phyloP scores from a whole-genome alignment of 2,888 invertebrate genomes.

The Mesorhabditis sp. region DNA sequence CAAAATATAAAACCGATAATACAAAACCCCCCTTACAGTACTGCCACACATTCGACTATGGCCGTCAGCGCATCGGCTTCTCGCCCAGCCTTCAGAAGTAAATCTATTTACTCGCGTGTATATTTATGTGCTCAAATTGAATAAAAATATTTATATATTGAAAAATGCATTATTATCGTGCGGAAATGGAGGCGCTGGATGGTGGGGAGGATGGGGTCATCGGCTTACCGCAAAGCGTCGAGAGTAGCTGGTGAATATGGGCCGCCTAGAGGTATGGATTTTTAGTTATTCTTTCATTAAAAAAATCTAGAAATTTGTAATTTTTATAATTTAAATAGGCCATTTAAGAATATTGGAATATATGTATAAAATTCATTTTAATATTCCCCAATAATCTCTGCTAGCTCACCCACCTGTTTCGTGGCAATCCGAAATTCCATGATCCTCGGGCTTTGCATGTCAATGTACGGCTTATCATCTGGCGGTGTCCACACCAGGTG shows the following conservation, averaged over 20 bases:
- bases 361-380: too few relatives aligned
- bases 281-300: too few relatives aligned
- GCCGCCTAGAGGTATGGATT: neutral
- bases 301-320: too few relatives aligned
- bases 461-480: neutral
- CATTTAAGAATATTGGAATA: too few relatives aligned
- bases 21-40: neutral
- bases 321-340: too few relatives aligned
- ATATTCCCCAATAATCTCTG: too few relatives aligned
- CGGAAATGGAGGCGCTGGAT: neutral
- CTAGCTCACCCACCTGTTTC: neutral
- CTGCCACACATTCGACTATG: slow-evolving; percentile 34
- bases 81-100: slow-evolving; percentile 35
- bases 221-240: neutral
- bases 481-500: neutral
- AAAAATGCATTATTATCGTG: neutral
- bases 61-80: slow-evolving; percentile 36
- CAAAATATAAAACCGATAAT: too few relatives aligned
- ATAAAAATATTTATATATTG: neutral
- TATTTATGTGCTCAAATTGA: neutral
- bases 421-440: slow-evolving; percentile 1
- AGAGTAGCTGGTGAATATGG: neutral
- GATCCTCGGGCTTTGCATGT: neutral
- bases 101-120: neutral
- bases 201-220: neutral